These are phyloP conservation scores for Zaprionus camerounensis DNA, from an alignment of 1,140 invertebrate genomes.

Conservation along the genomic window DNA sequence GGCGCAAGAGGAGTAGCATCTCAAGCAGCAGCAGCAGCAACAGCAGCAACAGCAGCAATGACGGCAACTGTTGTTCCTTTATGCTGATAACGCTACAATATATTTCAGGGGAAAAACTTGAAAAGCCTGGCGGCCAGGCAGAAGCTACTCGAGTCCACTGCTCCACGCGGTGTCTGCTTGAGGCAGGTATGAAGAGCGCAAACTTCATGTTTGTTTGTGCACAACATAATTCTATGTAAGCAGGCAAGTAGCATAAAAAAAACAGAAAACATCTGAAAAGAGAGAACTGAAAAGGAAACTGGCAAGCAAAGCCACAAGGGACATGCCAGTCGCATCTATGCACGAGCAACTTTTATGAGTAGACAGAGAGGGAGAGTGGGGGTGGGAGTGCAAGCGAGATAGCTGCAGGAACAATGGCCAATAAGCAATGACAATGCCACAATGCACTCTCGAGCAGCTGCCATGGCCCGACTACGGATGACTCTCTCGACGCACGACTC, in stretches of 20 bases:
- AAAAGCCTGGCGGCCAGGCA: constrained; percentile 32
- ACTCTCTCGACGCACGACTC: constrained; percentile 5
- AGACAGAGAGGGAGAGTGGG: neutral
- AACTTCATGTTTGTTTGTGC: constrained; percentile 54
- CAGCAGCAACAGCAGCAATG: neutral
- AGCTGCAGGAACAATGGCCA: constrained; percentile 46
- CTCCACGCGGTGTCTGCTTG: constrained; percentile 22
- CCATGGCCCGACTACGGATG: constrained; percentile 6
- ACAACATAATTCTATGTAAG: constrained; percentile 71
- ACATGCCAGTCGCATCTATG: constrained; percentile 43
- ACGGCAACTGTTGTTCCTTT: constrained; percentile 24
- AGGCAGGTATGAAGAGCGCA: constrained; percentile 49
- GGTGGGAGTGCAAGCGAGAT: neutral
- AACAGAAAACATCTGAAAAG: too few species aligned
- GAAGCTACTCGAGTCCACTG: constrained; percentile 32
- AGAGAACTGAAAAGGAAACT: constrained; percentile 1
- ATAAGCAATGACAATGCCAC: constrained; percentile 64
- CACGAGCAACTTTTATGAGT: constrained; percentile 57
- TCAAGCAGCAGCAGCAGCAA: neutral
- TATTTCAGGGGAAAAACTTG: constrained; percentile 33
- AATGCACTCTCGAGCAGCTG: constrained; percentile 36
- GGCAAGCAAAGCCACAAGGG: constrained; percentile 35
- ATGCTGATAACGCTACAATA: constrained; percentile 52
- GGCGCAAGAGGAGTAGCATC: neutral
- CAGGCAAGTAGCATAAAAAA: constrained; percentile 35